Percentiles rank a stretch among this genome's conserved stretches.
Evolutionary conservation across 2,888 invertebrate genomes (phyloP).

Genomic region (Aquatica leii): DNA sequence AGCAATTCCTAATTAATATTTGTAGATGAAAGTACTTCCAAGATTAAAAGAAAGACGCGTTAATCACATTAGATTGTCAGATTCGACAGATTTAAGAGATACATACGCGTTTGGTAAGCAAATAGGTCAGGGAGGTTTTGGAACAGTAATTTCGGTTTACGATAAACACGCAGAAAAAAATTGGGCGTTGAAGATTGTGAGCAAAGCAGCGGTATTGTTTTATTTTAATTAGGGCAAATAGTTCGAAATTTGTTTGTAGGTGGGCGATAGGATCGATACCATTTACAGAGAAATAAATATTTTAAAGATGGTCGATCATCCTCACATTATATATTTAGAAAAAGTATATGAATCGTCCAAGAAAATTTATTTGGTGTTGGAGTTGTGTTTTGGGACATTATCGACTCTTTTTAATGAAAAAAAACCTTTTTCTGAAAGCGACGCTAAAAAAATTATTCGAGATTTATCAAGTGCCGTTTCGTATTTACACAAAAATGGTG

Average conservation of each 20-base stretch:
- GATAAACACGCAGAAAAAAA: conserved; percentile 52
- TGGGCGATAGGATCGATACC: conserved; percentile 51
- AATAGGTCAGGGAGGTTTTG: conserved; percentile 60
- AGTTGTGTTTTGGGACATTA: conserved; percentile 63
- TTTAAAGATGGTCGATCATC: conserved; percentile 65
- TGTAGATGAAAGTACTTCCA: conserved; percentile 1
- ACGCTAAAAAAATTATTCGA: conserved; percentile 53
- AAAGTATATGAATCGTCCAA: conserved; percentile 65
- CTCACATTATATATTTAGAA: conserved; percentile 64
- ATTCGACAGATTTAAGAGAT: conserved; percentile 52
- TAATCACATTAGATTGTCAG: conserved; percentile 54
- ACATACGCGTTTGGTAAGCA: conserved; percentile 56
- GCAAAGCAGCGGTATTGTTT: conserved; percentile 52
- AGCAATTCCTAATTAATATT: background rate
- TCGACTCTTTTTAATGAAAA: conserved; percentile 55
- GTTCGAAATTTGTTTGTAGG: conserved; percentile 18
- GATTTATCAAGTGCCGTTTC: conserved; percentile 57
- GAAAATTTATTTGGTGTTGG: conserved; percentile 66
- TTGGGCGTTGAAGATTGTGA: conserved; percentile 62
- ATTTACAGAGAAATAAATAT: conserved; percentile 65
- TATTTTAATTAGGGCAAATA: background rate
- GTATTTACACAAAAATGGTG: conserved; percentile 61
- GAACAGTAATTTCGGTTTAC: conserved; percentile 56
- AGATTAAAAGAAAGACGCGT: conserved; percentile 47
- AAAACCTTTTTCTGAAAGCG: conserved; percentile 55